phyloP scores from a whole-genome alignment of 2,888 invertebrate genomes.

The Eristalis arbustorum region DNA sequence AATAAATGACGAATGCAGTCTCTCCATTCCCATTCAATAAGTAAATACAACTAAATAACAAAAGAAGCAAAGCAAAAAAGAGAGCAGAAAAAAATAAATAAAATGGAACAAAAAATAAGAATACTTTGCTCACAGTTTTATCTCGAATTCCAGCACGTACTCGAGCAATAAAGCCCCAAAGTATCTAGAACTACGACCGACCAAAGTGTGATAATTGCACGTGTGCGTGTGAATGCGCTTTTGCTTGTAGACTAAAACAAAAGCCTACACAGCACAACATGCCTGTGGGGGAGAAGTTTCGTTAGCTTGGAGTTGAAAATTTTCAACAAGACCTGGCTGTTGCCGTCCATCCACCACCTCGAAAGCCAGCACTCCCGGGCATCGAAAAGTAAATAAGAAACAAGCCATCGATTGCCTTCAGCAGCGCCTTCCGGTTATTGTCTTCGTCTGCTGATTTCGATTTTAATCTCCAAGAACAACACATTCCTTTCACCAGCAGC shows the following conservation, averaged over 20 bases:
- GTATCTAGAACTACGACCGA: slow-evolving; percentile 37
- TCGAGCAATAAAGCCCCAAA: slow-evolving; percentile 51
- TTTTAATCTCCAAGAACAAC: slow-evolving; percentile 58
- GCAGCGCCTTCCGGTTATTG: slow-evolving; percentile 57
- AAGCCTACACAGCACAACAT: neutral
- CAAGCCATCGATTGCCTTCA: slow-evolving; percentile 44
- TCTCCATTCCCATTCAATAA: slow-evolving; percentile 46
- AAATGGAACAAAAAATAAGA: neutral
- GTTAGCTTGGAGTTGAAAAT: neutral
- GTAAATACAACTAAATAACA: slow-evolving; percentile 28
- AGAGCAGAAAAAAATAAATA: neutral
- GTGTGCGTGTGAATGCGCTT: slow-evolving; percentile 19
- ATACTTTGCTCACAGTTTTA: slow-evolving; percentile 56
- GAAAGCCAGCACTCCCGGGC: neutral
- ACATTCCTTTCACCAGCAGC: slow-evolving; percentile 4
- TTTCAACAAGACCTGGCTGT: neutral
- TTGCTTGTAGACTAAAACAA: slow-evolving; percentile 15
- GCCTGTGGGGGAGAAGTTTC: neutral
- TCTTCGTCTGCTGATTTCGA: slow-evolving; percentile 61
- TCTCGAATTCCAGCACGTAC: slow-evolving; percentile 65
- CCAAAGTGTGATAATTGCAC: slow-evolving; percentile 9
- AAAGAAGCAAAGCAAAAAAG: slow-evolving; percentile 19
- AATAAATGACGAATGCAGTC: slow-evolving; percentile 60
- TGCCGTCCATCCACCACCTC: neutral
- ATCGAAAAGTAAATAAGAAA: slow-evolving; percentile 26